Base-by-base conservation (phyloP, 2,888 invertebrate genomes). In the Toxonevra muliebris region DNA sequence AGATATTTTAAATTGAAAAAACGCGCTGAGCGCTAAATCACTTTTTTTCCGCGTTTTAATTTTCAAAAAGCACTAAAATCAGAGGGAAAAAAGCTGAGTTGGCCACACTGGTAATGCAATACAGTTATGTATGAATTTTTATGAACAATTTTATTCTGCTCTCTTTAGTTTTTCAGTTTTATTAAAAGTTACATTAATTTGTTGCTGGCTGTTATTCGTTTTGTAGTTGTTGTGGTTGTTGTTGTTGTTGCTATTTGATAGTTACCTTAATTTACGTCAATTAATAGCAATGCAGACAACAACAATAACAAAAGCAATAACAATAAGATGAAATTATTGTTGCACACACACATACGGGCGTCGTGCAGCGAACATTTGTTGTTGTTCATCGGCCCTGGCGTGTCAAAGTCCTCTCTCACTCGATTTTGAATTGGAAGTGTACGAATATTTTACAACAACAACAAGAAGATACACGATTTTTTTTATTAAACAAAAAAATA, bases 261-360 rank as follows among this genome's bases (percentile, higher is more conserved):
- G 77, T 76, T 80, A 83, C 84, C 84, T 84, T 83, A 83, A 84
- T 84, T 84, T 83, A 83, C 78, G 80, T 83, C 84, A 84, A 84
- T 84, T 84, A 84, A 83, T 80, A 75, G 78, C 75, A 76, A 30
- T 77, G 77, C 78, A 76, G 76, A 75, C 76, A 52, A 59, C 43
- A 54, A 64, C 54, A 57, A 59, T 48, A 13, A 10, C 43, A 54
- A 69, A 69, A 69, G 70, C 73, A 69, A 61, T 42, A 61, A 50
- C 52, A 61, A 54, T 41, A 19, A 64, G 61, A 30, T 15, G 40
- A 15, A 52, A n/a, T 40, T 40, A 1, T 3, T 8, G 19, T 30
- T 54, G 30, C 8, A 42, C 15, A 58, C 42, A 60, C 20, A 48
- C 41, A 54, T 40, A 20, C 58, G 58, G 43, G 50, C 41, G 19